Conservation (phyloP, 2,888 invertebrate species). For the Myopa testacea region DNA sequence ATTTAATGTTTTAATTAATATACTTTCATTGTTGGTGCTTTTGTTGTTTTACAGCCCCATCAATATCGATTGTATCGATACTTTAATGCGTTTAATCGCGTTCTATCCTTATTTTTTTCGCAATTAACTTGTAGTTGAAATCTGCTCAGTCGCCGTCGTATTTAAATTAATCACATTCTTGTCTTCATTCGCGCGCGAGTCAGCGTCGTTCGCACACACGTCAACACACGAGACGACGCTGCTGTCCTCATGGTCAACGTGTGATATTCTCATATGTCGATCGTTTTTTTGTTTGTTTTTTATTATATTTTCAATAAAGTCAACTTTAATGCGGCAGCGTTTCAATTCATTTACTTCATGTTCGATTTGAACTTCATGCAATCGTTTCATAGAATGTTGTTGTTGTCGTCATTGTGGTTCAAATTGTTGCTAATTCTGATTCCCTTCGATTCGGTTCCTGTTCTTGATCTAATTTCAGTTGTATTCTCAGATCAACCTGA, state of each 20-base stretch:
- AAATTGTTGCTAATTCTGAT: constrained; percentile 2
- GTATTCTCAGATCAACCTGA: not conserved
- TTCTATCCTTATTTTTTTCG: not conserved
- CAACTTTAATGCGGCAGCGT: constrained; percentile 7
- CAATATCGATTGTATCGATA: no score
- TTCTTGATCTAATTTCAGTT: constrained; percentile 1
- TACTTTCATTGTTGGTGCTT: no score
- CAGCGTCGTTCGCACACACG: not conserved
- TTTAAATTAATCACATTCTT: constrained; percentile 29
- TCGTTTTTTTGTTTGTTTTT: not conserved
- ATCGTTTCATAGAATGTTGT: constrained; percentile 14
- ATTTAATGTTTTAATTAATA: no score
- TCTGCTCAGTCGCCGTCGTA: not conserved
- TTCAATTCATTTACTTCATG: not conserved
- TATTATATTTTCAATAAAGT: not conserved
- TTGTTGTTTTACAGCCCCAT: no score
- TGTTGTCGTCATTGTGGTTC: not conserved
- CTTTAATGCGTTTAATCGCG: no score
- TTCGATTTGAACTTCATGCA: not conserved
- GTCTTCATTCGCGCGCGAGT: constrained; percentile 17
- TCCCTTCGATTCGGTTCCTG: not conserved
- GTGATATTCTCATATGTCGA: not conserved
- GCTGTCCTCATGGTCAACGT: constrained; percentile 31
- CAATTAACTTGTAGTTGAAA: not conserved
- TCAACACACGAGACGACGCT: not conserved